phyloP scores from a whole-genome alignment of 2,888 invertebrate genomes.

The Dromius quadrimaculatus region DNA sequence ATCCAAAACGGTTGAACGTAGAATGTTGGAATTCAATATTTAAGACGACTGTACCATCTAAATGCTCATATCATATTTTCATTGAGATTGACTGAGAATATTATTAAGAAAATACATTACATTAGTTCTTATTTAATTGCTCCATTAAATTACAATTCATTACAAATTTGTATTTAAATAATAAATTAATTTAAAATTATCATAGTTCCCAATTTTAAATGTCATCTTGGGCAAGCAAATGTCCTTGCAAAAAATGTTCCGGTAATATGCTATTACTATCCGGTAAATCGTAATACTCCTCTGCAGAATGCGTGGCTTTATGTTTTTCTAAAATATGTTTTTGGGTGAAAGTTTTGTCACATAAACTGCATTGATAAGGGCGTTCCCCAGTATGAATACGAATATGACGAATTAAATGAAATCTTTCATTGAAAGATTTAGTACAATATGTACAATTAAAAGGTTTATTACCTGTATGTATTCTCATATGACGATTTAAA shows the following conservation, averaged over 20 bases:
- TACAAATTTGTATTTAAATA: too few species aligned
- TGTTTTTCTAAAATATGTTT: slow-evolving; percentile 59
- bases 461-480: slow-evolving; percentile 59
- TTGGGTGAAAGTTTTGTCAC: slow-evolving; percentile 59
- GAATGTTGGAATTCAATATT: too few species aligned
- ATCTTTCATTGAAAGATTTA: slow-evolving; percentile 58
- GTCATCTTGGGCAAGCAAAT: slow-evolving; percentile 15
- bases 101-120: too few species aligned
- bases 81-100: too few species aligned
- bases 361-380: slow-evolving; percentile 58
- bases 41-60: too few species aligned
- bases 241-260: slow-evolving; percentile 25
- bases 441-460: slow-evolving; percentile 58
- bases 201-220: too few species aligned
- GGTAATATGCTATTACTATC: slow-evolving; percentile 5
- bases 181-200: too few species aligned
- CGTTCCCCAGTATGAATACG: slow-evolving; percentile 60
- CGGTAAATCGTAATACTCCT: slow-evolving; percentile 20
- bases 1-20: too few species aligned
- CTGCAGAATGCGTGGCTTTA: slow-evolving; percentile 26
- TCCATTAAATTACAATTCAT: too few species aligned
- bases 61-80: too few species aligned
- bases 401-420: slow-evolving; percentile 58
- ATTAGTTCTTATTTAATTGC: too few species aligned
- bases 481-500: slow-evolving; percentile 59